Conservation (phyloP, 2,888 invertebrate genomes). For the Epicampocera succincta region DNA sequence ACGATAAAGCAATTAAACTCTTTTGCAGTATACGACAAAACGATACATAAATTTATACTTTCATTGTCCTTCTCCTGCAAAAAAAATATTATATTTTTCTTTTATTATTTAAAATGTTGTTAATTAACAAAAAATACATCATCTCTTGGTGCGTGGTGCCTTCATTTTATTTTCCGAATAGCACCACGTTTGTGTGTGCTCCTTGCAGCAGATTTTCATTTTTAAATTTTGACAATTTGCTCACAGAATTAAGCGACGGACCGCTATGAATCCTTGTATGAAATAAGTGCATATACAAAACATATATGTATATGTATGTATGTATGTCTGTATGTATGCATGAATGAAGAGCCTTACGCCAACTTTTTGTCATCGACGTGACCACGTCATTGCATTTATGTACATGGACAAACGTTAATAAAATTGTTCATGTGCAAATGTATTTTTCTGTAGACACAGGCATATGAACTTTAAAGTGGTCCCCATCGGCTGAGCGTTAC, state of each 20-base stretch:
- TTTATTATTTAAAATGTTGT: constrained; percentile 73
- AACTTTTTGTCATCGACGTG: constrained; percentile 40
- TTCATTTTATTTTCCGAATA: constrained; percentile 21
- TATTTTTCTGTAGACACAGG: neutral
- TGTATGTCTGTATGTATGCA: neutral
- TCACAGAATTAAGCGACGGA: constrained; percentile 30
- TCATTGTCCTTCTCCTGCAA: constrained; percentile 61
- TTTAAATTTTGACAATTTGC: constrained; percentile 49
- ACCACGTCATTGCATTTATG: constrained; percentile 27
- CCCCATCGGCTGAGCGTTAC: too few species aligned
- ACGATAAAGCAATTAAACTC: constrained; percentile 65
- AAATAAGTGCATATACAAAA: too few species aligned
- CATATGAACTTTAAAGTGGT: too few species aligned
- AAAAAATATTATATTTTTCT: constrained; percentile 71
- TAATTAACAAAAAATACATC: constrained; percentile 72
- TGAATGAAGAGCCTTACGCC: neutral
- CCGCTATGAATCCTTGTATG: constrained; percentile 27
- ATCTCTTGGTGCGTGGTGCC: constrained; percentile 46
- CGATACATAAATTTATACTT: constrained; percentile 4
- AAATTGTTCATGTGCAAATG: neutral
- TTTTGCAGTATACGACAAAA: constrained; percentile 18
- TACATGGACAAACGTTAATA: neutral
- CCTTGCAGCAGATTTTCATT: constrained; percentile 31
- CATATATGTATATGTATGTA: neutral
- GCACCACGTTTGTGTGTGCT: neutral